phyloP scores from a whole-genome alignment of 2,888 invertebrate genomes.

The Xylota segnis region DNA sequence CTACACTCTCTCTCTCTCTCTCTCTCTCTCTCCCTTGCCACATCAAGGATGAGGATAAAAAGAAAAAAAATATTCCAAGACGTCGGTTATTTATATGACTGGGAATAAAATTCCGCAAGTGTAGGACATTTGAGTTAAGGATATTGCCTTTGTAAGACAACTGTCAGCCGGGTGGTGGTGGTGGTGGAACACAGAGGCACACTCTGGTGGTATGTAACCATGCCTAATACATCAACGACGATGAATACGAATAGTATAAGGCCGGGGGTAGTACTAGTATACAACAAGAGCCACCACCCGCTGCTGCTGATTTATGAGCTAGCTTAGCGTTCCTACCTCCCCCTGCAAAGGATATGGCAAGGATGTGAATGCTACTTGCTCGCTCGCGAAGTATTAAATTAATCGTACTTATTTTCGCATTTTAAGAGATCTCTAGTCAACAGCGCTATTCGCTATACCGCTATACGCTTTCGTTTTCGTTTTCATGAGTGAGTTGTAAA shows the following conservation, averaged over 20 bases:
- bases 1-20: no score
- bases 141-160: conserved; percentile 77
- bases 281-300: conserved; percentile 31
- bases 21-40: conserved; percentile 13
- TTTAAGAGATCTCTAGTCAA: conserved; percentile 60
- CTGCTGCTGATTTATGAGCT: conserved; percentile 70
- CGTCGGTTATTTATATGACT: conserved; percentile 72
- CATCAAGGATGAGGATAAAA: not conserved
- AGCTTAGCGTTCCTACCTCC: conserved; percentile 59
- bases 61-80: conserved; percentile 44
- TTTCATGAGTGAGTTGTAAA: conserved; percentile 68
- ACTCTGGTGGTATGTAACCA: conserved; percentile 4
- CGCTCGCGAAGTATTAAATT: conserved; percentile 67
- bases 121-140: conserved; percentile 76
- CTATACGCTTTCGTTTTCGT: no score
- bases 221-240: conserved; percentile 54
- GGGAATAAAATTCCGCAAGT: conserved; percentile 75
- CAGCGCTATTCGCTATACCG: conserved; percentile 63
- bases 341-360: not conserved
- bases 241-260: no score
- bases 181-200: no score
- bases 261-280: conserved; percentile 4
- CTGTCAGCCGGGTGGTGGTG: conserved; percentile 55
- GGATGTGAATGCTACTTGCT: conserved; percentile 18
- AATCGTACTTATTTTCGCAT: conserved; percentile 75